Base-by-base conservation (phyloP, 2,888 invertebrate genomes). In the Drosophila kambysellisi region DNA sequence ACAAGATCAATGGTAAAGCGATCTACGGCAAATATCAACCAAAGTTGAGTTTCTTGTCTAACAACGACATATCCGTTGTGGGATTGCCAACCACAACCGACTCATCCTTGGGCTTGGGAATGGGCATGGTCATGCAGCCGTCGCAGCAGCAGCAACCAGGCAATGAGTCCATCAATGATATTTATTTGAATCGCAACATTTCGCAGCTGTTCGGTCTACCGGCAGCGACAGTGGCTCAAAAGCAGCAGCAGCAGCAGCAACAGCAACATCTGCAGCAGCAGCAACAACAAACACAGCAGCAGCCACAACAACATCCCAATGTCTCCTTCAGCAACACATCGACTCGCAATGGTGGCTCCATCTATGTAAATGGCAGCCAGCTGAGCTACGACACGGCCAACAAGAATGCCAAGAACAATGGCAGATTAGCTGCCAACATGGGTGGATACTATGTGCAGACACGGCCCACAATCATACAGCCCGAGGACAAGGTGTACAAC, bases 101-200 rank as follows among this genome's bases (percentile, higher is more conserved):
- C 11, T 59, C 85, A 6, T 46, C 52, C 12, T 57, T 81, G 52
- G 68, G 68, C 8, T 59, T 70, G 56, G 83, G 88, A 11, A 65
- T 89, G 64, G 64, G 64, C 8, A 65, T 69, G 48, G 82, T 83
- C 6, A 67, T 89, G 58, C 87, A 41, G 20, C 41, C 11, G 62
- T 41, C 35, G 64, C 43, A 70, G 41, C 37, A 79, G 76, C 71
- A 53, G 72, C 51, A 63, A 2, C 75, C 89, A 7, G 76, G 76
- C 8, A 81, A 83, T 3, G 93, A 92, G 72, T 87, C 92, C 11
- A 91, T 92, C 57, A 92, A 92, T 68, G 93, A 93, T 63, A 93
- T 92, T 32, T 92, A 91, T 65, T 56, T 92, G n/a, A 92, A 92
- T 73, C 92, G 92, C 29, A 92, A 92, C 63, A 89, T 92, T 62